Evolutionary conservation across 2,113 vertebrate genomes (phyloP).

Genomic region (Prionailurus viverrinus): DNA sequence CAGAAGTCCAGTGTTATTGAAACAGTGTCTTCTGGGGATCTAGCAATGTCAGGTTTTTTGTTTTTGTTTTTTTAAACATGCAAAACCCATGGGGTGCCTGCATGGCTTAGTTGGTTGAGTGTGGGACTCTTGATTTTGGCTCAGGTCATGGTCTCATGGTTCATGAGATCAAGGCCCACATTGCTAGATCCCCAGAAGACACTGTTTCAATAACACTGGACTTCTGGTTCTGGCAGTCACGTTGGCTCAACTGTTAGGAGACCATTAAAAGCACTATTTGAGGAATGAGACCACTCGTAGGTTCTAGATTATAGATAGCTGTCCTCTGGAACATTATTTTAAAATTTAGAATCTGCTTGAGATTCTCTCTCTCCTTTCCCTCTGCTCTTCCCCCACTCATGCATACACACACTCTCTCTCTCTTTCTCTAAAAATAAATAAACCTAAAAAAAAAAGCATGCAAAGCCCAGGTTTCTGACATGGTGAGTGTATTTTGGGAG

Average conservation of each 20-base stretch:
- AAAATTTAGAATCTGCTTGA: conserved; percentile 54
- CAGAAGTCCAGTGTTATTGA: not conserved
- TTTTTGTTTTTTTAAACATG: not conserved
- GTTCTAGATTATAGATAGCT: conserved; percentile 71
- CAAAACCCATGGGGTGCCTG: no score
- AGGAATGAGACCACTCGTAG: conserved; percentile 30
- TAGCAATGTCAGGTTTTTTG: not conserved
- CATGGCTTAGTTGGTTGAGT: no score
- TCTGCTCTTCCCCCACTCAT: no score
- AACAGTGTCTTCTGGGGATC: not conserved
- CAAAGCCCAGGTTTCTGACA: not conserved
- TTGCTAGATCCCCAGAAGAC: not conserved
- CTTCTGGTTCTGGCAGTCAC: not conserved
- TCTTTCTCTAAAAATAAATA: no score
- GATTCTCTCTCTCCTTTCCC: no score
- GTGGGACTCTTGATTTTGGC: no score
- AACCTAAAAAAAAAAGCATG: not conserved
- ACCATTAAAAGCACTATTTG: conserved; percentile 42
- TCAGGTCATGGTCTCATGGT: no score
- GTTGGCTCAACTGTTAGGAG: not conserved
- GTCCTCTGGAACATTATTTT: conserved; percentile 57
- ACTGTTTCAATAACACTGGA: not conserved
- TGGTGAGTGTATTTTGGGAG: not conserved
- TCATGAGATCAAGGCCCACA: no score
- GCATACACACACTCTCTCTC: no score